A percentile compares a stretch with the other conserved stretches of the same genome.
Conservation (phyloP, 2,113 vertebrate species). For the Oxygymnocypris stewartii region DNA sequence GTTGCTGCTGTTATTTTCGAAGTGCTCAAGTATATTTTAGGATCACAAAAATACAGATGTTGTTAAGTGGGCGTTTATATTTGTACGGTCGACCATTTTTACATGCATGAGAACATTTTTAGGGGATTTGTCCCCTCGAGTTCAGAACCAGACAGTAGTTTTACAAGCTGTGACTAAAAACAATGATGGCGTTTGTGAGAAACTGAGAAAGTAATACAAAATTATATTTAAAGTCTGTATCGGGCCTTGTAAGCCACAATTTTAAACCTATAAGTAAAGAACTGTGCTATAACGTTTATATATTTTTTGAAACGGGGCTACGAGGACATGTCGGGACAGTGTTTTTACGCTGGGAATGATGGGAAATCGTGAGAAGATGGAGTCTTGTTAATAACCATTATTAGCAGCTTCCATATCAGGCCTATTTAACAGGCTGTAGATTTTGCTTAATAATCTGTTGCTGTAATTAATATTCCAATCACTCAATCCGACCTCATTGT, state of each 20-base stretch:
- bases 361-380: slow-evolving; percentile 4
- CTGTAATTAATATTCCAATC: slow-evolving; percentile 66
- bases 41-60: slow-evolving; percentile 72
- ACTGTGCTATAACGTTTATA: slow-evolving; percentile 22
- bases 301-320: slow-evolving; percentile 34
- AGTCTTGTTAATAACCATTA: slow-evolving; percentile 32
- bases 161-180: slow-evolving; percentile 16
- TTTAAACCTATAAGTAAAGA: neutral
- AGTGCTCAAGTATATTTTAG: slow-evolving; percentile 69
- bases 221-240: neutral
- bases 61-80: slow-evolving; percentile 76
- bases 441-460: slow-evolving; percentile 68
- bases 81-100: slow-evolving; percentile 77
- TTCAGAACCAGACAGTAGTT: slow-evolving; percentile 36
- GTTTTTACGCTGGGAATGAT: slow-evolving; percentile 37
- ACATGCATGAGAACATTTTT: slow-evolving; percentile 74
- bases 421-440: slow-evolving; percentile 73
- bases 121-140: slow-evolving; percentile 56
- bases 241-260: slow-evolving; percentile 8
- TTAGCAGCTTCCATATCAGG: slow-evolving; percentile 70
- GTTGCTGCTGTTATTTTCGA: slow-evolving; percentile 67
- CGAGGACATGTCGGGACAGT: neutral
- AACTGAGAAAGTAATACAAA: slow-evolving; percentile 8
- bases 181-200: neutral
- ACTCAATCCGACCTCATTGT: slow-evolving; percentile 45